These are phyloP conservation scores for Strongylocentrotus purpuratus DNA, from an alignment of 35 echinoderm and acorn worm species.

Conservation along the genomic window DNA sequence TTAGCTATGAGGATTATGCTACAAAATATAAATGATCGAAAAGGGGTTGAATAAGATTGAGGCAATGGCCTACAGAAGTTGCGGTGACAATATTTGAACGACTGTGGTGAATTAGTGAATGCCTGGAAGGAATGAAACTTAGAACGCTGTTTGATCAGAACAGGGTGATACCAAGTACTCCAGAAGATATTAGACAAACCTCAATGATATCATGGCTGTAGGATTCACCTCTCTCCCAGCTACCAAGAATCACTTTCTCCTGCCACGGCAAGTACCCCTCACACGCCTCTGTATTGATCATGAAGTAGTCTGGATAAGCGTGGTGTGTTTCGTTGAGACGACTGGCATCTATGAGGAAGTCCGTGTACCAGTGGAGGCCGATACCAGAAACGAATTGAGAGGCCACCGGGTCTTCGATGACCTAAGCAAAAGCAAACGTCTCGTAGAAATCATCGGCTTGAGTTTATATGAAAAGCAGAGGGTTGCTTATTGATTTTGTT, in stretches of 20 bases:
- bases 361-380: conserved; percentile 89
- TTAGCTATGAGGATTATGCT: too few relatives aligned
- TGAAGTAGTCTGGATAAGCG: conserved; percentile 78
- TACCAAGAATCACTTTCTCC: conserved; percentile 74
- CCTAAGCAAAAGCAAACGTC: conserved; percentile 33
- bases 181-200: conserved; percentile 42
- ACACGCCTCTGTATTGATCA: conserved; percentile 84
- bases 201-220: conserved; percentile 89
- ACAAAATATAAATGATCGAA: too few relatives aligned
- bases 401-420: conserved; percentile 74
- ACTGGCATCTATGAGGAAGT: conserved; percentile 45
- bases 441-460: neutral
- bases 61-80: too few relatives aligned
- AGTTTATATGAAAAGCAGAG: too few relatives aligned
- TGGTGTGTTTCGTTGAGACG: conserved; percentile 78
- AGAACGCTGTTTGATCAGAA: too few relatives aligned
- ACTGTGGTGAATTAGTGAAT: too few relatives aligned
- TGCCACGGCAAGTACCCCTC: conserved; percentile 62
- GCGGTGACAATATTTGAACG: too few relatives aligned
- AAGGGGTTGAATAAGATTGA: too few relatives aligned
- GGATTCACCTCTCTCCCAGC: conserved; percentile 85
- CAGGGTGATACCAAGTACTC: too few relatives aligned
- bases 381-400: conserved; percentile 83
- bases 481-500: too few relatives aligned
- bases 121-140: too few relatives aligned